Evolutionary conservation across 2,113 vertebrate species (phyloP).

Genomic region (Ptyas mucosa): DNA sequence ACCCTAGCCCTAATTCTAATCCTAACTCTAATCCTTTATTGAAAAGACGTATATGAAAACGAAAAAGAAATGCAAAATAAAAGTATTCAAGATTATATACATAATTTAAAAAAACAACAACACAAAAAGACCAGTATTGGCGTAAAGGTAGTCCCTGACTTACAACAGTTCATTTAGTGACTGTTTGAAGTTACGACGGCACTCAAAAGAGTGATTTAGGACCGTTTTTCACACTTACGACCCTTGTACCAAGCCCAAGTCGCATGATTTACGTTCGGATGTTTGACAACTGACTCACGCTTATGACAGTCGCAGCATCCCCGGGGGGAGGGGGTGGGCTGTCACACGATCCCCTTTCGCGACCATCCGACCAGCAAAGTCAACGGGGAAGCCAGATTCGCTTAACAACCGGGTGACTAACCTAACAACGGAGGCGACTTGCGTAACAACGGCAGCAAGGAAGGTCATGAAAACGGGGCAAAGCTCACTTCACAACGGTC

Average conservation of each 20-base stretch:
- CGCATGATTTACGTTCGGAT: no score
- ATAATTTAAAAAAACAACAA: not conserved
- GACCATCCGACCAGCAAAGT: not conserved
- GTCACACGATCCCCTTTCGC: no score
- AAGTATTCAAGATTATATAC: not conserved
- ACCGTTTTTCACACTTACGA: not conserved
- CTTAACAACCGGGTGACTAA: not conserved
- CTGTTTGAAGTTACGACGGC: fast-evolving
- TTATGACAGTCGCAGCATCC: not conserved
- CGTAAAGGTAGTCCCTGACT: not conserved
- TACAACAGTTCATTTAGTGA: not conserved
- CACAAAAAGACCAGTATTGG: not conserved
- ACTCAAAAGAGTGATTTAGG: not conserved
- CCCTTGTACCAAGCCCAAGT: no score
- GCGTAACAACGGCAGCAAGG: fast-evolving
- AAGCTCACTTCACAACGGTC: not conserved
- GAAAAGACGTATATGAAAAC: no score
- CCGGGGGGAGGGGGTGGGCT: fast-evolving
- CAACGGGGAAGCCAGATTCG: not conserved
- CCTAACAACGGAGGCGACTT: not conserved
- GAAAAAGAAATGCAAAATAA: not conserved
- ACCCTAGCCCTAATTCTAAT: no score
- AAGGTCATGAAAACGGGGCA: not conserved
- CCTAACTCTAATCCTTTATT: no score
- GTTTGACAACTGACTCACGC: not conserved